A percentile compares a stretch with the other conserved stretches of the same genome.
phyloP scores from a whole-genome alignment of 2,113 vertebrate genomes.

The Pipra filicauda region DNA sequence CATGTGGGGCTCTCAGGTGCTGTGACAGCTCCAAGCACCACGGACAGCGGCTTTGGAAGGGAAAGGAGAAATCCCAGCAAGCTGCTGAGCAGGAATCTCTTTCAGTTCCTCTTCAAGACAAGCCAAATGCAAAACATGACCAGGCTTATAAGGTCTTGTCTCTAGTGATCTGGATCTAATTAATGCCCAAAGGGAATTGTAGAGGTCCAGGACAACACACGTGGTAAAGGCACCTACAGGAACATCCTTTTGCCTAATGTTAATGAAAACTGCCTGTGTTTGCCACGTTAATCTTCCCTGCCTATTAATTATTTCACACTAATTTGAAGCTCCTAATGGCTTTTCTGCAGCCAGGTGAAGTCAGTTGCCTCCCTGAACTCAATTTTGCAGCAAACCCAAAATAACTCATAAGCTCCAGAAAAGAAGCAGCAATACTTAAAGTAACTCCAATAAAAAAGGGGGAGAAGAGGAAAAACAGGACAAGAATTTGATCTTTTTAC shows the following conservation, averaged over 20 bases:
- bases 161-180: neutral
- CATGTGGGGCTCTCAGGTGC: fast-evolving
- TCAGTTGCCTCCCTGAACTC: constrained; percentile 1
- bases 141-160: neutral
- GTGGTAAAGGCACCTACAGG: neutral
- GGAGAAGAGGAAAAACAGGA: neutral
- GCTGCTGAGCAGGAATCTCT: neutral
- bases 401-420: neutral
- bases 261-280: neutral
- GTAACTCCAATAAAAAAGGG: neutral
- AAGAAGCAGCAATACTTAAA: neutral
- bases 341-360: constrained; percentile 53
- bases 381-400: neutral
- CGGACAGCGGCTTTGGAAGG: fast-evolving
- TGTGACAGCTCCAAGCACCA: neutral
- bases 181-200: neutral
- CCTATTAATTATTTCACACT: constrained; percentile 52
- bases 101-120: neutral
- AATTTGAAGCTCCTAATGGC: constrained; percentile 48
- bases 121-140: neutral
- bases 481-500: neutral
- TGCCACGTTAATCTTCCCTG: neutral
- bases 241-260: neutral
- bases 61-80: neutral
- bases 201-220: neutral